These are phyloP conservation scores for Sialia sialis DNA, from an alignment of 2,113 vertebrate genomes.

Conservation along the genomic window DNA sequence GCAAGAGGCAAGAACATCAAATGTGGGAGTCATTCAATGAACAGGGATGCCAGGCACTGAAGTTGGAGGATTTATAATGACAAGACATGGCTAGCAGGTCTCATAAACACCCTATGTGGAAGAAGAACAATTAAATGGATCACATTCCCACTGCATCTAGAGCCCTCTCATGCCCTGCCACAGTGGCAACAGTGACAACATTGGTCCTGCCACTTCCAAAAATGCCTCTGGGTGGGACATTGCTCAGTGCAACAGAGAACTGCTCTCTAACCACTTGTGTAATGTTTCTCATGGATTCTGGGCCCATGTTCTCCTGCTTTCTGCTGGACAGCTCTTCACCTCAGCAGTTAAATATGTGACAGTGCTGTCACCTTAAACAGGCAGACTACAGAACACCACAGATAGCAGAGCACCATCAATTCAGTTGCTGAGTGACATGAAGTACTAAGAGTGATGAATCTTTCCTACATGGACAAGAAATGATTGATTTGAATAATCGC, in stretches of 20 bases:
- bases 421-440: neutral
- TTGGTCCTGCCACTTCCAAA: neutral
- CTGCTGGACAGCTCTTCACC: neutral
- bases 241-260: neutral
- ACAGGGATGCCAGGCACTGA: neutral
- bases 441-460: constrained; percentile 35
- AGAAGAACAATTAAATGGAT: neutral
- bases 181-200: neutral
- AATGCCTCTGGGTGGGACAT: neutral
- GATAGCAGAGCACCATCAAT: constrained; percentile 8
- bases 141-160: accelerated
- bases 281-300: neutral
- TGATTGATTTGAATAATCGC: constrained; percentile 54
- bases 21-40: neutral
- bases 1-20: neutral
- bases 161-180: neutral
- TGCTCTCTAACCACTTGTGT: neutral
- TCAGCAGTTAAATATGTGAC: neutral
- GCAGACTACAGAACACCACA: neutral
- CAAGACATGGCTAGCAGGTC: neutral
- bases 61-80: neutral
- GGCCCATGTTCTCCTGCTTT: neutral
- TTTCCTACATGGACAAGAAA: neutral
- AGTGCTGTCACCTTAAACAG: neutral
- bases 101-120: neutral